Percentiles rank a stretch among this genome's conserved stretches.
Evolutionary conservation across 2,113 vertebrate species (phyloP).

Genomic region (Mellivora capensis): DNA sequence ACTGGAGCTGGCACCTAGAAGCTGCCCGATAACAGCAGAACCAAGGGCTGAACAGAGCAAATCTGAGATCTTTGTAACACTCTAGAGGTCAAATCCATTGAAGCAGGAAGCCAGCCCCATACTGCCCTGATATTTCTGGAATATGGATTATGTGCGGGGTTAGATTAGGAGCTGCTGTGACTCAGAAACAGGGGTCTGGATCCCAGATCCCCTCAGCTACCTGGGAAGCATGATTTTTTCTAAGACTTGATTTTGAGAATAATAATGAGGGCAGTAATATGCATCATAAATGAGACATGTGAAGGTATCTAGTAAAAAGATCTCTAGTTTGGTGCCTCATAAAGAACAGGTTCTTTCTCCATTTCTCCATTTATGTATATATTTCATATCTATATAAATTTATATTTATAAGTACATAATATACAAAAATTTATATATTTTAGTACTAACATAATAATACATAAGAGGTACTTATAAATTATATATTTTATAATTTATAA

Average conservation of each 20-base stretch:
- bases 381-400: background rate
- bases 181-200: background rate
- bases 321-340: background rate
- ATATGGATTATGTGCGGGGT: background rate
- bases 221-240: background rate
- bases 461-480: background rate
- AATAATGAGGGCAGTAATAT: background rate
- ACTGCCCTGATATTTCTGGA: background rate
- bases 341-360: background rate
- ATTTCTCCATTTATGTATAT: background rate
- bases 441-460: background rate
- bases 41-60: background rate
- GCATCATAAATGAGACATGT: background rate
- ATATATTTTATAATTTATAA: background rate
- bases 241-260: background rate
- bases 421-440: background rate
- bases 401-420: background rate
- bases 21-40: background rate
- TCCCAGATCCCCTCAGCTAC: background rate
- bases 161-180: background rate
- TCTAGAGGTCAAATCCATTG: background rate
- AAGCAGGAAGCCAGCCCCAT: background rate
- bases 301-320: background rate
- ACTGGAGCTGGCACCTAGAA: background rate
- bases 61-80: background rate